These are phyloP conservation scores for Palythoa grandis DNA, from an alignment of 92 coral and sea anemone genomes.

Conservation along the genomic window DNA sequence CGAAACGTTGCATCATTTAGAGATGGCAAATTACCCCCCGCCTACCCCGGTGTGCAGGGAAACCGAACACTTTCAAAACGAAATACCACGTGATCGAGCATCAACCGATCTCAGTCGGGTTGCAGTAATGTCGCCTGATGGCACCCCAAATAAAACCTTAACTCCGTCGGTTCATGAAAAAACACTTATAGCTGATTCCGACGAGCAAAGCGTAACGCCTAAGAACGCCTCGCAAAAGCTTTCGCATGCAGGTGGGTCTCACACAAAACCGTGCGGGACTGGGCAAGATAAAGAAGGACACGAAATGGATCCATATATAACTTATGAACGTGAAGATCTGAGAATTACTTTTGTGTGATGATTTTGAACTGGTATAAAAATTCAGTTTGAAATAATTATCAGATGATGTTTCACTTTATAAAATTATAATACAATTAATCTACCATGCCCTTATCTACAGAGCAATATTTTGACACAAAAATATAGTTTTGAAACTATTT, in stretches of 20 bases:
- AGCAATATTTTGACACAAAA: conserved; percentile 23
- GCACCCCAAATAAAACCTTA: conserved; percentile 63
- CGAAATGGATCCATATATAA: conserved; percentile 75
- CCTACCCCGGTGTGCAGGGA: conserved; percentile 64
- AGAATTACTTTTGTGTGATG: conserved; percentile 90
- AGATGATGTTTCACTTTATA: neutral
- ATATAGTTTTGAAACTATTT: conserved; percentile 10
- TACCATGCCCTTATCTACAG: neutral
- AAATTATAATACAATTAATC: neutral
- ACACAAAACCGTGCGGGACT: conserved; percentile 25
- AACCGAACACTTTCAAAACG: conserved; percentile 11
- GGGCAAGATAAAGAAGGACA: conserved; percentile 56
- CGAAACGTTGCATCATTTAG: conserved; percentile 58
- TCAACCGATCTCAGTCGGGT: neutral
- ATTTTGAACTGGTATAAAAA: neutral
- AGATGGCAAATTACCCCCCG: conserved; percentile 83
- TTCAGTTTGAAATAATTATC: neutral
- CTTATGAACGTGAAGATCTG: conserved; percentile 82
- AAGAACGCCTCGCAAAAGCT: neutral
- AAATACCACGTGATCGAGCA: conserved; percentile 1
- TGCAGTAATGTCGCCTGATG: conserved; percentile 38
- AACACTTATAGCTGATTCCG: conserved; percentile 68
- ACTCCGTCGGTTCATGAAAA: conserved; percentile 73
- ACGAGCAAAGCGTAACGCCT: conserved; percentile 48
- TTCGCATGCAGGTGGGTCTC: neutral